These are phyloP conservation scores for Archilochus colubris DNA, from an alignment of 2,113 vertebrate genomes.

Conservation along the genomic window DNA sequence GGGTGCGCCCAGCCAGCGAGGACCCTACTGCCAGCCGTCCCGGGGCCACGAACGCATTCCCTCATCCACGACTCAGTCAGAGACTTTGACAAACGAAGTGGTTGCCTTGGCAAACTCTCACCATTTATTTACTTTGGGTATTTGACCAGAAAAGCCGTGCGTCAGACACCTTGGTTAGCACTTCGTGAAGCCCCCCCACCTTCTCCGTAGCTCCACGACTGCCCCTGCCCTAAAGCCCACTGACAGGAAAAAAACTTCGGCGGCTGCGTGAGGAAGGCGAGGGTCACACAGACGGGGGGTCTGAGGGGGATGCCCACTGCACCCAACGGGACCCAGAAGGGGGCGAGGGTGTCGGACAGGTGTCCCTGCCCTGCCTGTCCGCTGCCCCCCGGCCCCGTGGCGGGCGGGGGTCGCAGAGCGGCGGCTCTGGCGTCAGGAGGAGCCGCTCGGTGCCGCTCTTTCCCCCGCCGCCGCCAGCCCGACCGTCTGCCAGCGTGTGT, in stretches of 20 bases:
- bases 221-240: neutral
- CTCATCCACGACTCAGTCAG: neutral
- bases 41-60: accelerated
- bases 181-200: accelerated
- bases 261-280: accelerated
- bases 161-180: accelerated
- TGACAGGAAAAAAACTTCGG: too few relatives aligned
- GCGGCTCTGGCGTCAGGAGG: neutral
- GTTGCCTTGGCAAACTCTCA: accelerated
- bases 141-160: neutral
- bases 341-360: neutral
- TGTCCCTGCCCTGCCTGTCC: neutral
- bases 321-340: accelerated
- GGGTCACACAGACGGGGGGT: too few relatives aligned
- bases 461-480: neutral
- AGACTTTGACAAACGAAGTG: neutral
- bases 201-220: too few relatives aligned
- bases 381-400: neutral
- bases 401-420: neutral
- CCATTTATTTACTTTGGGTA: neutral
- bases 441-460: constrained; percentile 37
- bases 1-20: accelerated
- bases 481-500: neutral
- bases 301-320: neutral
- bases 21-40: neutral